These are phyloP conservation scores for Condylura cristata DNA, from an alignment of 2,113 vertebrate genomes.

Conservation along the genomic window DNA sequence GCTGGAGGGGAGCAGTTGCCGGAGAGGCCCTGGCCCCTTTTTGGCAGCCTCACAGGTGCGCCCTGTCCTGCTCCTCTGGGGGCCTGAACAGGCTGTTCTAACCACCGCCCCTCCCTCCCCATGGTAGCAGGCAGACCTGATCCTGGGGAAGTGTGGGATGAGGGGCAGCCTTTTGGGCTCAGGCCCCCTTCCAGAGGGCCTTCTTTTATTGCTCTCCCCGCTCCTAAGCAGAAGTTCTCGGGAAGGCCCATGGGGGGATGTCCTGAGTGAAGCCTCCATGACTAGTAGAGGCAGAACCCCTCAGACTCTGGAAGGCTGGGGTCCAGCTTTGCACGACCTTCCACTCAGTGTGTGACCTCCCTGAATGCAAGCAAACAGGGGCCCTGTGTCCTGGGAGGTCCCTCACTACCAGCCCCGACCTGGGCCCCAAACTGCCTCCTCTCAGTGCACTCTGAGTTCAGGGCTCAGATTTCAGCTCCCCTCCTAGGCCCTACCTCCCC, in stretches of 20 bases:
- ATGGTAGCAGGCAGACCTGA: neutral
- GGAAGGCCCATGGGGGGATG: neutral
- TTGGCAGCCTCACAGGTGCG: neutral
- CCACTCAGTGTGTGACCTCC: neutral
- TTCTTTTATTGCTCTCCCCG: neutral
- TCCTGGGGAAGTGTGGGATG: too few species aligned
- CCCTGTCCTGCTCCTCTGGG: neutral
- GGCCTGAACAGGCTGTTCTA: neutral
- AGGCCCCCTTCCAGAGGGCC: too few species aligned
- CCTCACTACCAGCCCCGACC: neutral
- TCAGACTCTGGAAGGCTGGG: neutral
- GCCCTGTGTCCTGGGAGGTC: neutral
- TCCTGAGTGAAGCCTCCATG: neutral
- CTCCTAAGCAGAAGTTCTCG: neutral
- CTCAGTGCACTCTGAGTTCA: neutral
- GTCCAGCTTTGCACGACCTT: neutral
- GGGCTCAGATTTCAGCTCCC: neutral
- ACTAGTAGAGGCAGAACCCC: too few species aligned
- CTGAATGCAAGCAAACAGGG: neutral
- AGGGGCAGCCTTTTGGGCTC: neutral
- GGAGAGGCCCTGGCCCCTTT: conserved; percentile 24
- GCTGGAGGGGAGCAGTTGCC: conserved; percentile 37
- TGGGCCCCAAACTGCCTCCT: neutral
- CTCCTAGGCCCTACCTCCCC: neutral
- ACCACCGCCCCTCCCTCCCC: neutral